Evolutionary conservation across 1,140 invertebrate genomes (phyloP), one percentile per base, ranked within the genome.

Genomic region (Yoshiicerus persimilis): DNA sequence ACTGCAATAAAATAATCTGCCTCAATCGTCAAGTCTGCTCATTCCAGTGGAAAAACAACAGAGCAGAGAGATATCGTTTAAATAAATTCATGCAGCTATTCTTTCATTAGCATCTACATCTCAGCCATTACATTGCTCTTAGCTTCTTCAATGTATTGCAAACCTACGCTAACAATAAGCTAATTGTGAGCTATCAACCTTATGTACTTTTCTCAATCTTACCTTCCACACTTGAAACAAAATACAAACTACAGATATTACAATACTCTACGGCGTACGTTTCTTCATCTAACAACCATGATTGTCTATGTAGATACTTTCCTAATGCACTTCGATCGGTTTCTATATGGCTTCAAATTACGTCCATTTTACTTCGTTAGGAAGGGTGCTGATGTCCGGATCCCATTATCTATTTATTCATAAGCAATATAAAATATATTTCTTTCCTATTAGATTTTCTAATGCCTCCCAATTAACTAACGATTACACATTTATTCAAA

Each of bases 21-120:
- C 30, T 13, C 25, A 30, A 70, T 70, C 66, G 66, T 70, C 66
- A 70, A 70, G 66, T 70, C 66, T 30, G 66, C 66, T 80, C 75
- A 80, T 36, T 80, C 34, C 75, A n/a, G 75, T 80, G 75, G 75
- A 80, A 80, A 80, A 36, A 80, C 75, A 80, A 80, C 75, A 80
- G 30, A 80, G 32, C 75, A 80, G 75, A 80, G 75, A 80, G 75
- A 80, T 80, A 80, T 34, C 75, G 66, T 70, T 70, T 30, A 30
- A 70, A 70, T 70, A 36, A 36, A 80, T 80, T 80, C 32, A 30
- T 70, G 20, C 23, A 70, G 34, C 75, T 80, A 38, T 80, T 30
- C 66, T 30, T 70, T 70, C 66, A 70, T 70, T 70, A 70, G 66
- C 66, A 70, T 70, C 66, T 70, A 70, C 66, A 70, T 30, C 30